Base-by-base conservation (phyloP, 2,888 invertebrate species). In the Suillia variegata region DNA sequence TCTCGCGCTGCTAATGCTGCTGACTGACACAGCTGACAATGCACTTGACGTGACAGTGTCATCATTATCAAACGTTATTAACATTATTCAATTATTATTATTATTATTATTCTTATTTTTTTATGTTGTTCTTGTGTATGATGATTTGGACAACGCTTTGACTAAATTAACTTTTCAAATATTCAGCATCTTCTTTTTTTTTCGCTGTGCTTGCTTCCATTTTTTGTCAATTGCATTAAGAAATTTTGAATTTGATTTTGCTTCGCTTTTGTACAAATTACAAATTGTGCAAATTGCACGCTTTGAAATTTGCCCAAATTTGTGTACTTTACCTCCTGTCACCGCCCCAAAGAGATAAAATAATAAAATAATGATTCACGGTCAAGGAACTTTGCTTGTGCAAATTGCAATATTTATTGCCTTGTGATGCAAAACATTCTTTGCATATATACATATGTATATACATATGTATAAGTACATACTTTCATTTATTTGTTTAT, bases 61-160 rank as follows among this genome's bases (percentile, higher is more conserved):
- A 68, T 72, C 70, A 75, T 72, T 71, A 75, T 71, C 75, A 68
- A n/a, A 54, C 64, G 64, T 60, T 64, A 72, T 74, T 69, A 73
- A 73, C 72, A 73, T 74, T 75, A 75, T 73, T 73, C 60, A 74
- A 69, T 71, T 72, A 69, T 74, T 72, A 75, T 66, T 68, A 68
- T 68, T n/a, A n/a, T n/a, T n/a, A n/a, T n/a, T n/a, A n/a, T n/a
- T n/a, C n/a, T n/a, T n/a, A n/a, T n/a, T 13, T 38, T 38, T n/a
- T 4, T 38, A 38, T 38, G 38, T 45, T 45, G 17, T 18, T 45
- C 18, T 18, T 45, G 45, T 13, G 6, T 8, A 4, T 38, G 38
- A 13, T n/a, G n/a, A 38, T 4, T 38, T 8, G 6, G 12, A 45
- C 20, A 45, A 18, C 18, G 12, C 15, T 8, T n/a, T 38, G 38